Evolutionary conservation across 2,113 vertebrate genomes (phyloP).

Genomic region (Amblyornis subalaris): DNA sequence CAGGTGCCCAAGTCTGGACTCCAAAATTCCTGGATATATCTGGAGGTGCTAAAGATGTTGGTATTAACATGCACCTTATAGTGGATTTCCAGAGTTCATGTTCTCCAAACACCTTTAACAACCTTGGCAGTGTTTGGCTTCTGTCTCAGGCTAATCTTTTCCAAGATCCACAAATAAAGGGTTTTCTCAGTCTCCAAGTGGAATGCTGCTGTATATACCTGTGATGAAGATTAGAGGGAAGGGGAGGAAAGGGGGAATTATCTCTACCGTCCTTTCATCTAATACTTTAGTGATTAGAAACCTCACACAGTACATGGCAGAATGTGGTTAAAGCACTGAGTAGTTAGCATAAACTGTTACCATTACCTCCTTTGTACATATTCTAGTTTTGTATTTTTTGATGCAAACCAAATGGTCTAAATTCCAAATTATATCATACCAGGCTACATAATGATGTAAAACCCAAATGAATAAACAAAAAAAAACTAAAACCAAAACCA

Average conservation of each 20-base stretch:
- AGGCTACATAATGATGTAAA: neutral
- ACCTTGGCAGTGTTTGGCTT: neutral
- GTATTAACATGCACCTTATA: neutral
- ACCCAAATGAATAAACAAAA: neutral
- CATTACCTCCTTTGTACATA: neutral
- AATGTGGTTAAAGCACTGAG: neutral
- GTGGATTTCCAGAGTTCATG: neutral
- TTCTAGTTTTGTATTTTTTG: neutral
- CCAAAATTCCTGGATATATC: neutral
- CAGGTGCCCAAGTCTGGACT: neutral
- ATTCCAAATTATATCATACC: neutral
- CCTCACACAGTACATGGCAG: neutral
- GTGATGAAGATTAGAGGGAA: neutral
- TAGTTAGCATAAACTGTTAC: neutral
- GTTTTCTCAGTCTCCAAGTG: neutral
- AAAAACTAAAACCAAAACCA: neutral
- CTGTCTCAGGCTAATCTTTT: neutral
- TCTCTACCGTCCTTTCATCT: neutral
- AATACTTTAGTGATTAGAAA: conserved; percentile 3
- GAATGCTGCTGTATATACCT: neutral
- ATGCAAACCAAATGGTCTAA: neutral
- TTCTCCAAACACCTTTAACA: neutral
- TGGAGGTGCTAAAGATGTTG: neutral
- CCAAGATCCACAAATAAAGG: neutral
- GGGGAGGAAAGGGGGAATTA: neutral